Base-by-base conservation (phyloP, 2,113 vertebrate species). In the Ardeotis arabs region DNA sequence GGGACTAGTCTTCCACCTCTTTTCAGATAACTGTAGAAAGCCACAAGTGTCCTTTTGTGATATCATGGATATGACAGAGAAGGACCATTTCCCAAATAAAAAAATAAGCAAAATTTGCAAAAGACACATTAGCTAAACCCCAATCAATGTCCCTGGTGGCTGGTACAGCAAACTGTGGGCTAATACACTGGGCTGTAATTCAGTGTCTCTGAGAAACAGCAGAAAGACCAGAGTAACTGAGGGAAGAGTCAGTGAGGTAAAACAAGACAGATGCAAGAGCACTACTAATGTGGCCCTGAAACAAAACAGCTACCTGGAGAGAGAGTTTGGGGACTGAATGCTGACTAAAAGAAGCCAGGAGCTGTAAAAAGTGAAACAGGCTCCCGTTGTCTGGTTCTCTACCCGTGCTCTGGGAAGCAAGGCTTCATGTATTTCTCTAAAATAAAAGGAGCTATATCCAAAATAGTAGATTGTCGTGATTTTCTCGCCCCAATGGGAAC, bases 241-340 rank as follows among this genome's bases (percentile, higher is more conserved):
- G 41, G 84, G 93, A 95, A 95, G 89, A 94, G 70, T 45, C 91
- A 87, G 87, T n/a, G 59, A 95, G 60, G 84, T 91, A 95, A 96
- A 95, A 86, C 52, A 89, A 84, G 80, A 84, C 73, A 94, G 89
- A 91, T 94, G 84, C 76, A 84, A 86, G 69, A 91, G 69, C 73
- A 89, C 84, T 87, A 78, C 76, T 95, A 84, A 96, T 91, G 81
- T 79, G 74, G 53, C 67, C 66, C 81, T 93, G 89, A 95, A 93
- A 95, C 41, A 91, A 79, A 96, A 92, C 93, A 96, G 84, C 91
- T 91, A 95, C 84, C 93, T 92, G 80, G 94, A 97, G 94, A 90
- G 86, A 59, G 84, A 75, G 77, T 64, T 49, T 76, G 69, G 84
- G 94, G 89, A 84, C 53, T 72, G 89, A 87, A 75, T 64, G 84